A percentile compares a stretch with the other conserved stretches of the same genome.
Evolutionary conservation across 2,888 invertebrate species (phyloP).

Genomic region (Ormyrus thymus): DNA sequence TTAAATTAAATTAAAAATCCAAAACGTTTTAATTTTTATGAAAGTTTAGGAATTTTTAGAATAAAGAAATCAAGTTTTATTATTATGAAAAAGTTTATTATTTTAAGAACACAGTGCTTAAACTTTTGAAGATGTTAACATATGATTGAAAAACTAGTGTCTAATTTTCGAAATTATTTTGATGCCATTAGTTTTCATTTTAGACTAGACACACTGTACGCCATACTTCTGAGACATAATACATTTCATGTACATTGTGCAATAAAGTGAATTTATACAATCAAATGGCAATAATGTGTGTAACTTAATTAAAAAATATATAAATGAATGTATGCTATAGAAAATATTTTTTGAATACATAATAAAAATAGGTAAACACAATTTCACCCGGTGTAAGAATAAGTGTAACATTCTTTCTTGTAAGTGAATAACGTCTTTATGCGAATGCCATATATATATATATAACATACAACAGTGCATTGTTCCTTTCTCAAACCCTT

Average conservation of each 20-base stretch:
- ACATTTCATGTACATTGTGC: conserved; percentile 33
- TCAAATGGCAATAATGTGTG: conserved; percentile 2
- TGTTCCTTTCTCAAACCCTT: conserved; percentile 27
- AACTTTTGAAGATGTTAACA: conserved; percentile 42
- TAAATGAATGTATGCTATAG: too few relatives aligned
- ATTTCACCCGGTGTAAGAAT: conserved; percentile 15
- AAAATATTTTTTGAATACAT: conserved; percentile 8
- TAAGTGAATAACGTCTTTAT: conserved; percentile 6
- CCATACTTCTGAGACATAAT: conserved; percentile 33
- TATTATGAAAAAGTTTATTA: conserved; percentile 52
- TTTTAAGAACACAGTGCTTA: conserved; percentile 53
- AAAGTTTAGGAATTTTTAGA: not conserved
- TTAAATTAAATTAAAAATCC: conserved; percentile 12
- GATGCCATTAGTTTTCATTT: conserved; percentile 36
- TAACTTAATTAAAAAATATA: conserved; percentile 24
- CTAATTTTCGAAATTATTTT: conserved; percentile 35
- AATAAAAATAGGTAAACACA: conserved; percentile 45
- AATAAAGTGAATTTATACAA: conserved; percentile 27
- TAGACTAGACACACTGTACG: conserved; percentile 53
- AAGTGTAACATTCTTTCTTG: conserved; percentile 12
- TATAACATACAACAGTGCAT: conserved; percentile 35
- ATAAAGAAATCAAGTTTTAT: conserved; percentile 10
- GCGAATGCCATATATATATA: conserved; percentile 27
- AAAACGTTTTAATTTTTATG: not conserved
- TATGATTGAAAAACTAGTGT: conserved; percentile 41